Evolutionary conservation across 2,113 vertebrate genomes (phyloP), one percentile per base, ranked within the genome.

Genomic region (Macrotis lagotis): DNA sequence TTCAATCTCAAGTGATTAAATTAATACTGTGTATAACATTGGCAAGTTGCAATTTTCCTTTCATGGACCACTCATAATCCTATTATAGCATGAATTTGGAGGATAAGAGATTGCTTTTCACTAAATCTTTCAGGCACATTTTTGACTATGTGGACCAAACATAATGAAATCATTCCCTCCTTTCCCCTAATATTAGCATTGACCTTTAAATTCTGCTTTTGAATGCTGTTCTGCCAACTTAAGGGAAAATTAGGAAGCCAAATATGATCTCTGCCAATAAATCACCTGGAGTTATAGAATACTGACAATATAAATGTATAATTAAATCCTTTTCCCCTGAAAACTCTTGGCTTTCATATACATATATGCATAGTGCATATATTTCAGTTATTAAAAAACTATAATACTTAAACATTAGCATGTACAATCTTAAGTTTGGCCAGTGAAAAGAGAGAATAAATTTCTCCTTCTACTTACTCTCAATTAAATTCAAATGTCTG

Each of bases 31-130:
- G 0, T 5, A 3, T 48, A 53, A 7, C 37, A 48, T 91, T 2
- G 89, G 89, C 89, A 90, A 89, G 89, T 25, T 93, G 91, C 9
- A 16, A 51, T 48, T 91, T 47, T 66, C 51, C 92, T 50, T 90
- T 92, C 94, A 59, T 44, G 25, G 44, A 24, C 66, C 19, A 83
- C n/a, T 83, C n/a, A 83, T 44, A 44, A 83, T 44, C 2, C n/a
- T 83, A 83, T 44, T 83, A 44, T 83, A 44, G 66, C n/a, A 44
- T 83, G 66, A 83, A 44, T 83, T 24, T 2, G 31, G 83, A 95
- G 74, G 53, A 31, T 26, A 25, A 83, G 51, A 37, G 89, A 25
- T 51, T 3, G 7, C 3, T 11, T 10, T 90, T 93, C 26, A 50
- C 50, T 50, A 28, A 11, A n/a, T 11, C 7, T 10, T 31, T 48